A percentile compares a stretch with the other conserved stretches of the same genome.
Evolutionary conservation across 53 echinoderm and acorn worm genomes (phyloP).

Genomic region (Patiria pectinifera): DNA sequence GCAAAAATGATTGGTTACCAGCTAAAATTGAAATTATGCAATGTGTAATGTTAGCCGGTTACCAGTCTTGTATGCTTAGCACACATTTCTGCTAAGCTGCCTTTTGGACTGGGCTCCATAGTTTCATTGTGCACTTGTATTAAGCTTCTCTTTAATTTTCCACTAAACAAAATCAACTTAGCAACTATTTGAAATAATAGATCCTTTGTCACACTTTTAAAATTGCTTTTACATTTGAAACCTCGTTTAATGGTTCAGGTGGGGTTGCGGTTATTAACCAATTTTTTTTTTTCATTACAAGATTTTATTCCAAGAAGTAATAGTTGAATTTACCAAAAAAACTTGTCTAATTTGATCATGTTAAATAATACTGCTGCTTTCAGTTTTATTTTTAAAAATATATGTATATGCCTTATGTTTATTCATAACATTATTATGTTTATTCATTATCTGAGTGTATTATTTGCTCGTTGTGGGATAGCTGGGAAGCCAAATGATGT

Average conservation of each 20-base stretch:
- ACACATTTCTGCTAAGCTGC: background rate
- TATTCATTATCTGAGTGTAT: constrained; percentile 61
- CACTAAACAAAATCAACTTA: background rate
- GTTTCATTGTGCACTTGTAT: background rate
- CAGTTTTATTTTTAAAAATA: background rate
- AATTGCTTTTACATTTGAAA: background rate
- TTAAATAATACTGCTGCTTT: constrained; percentile 13
- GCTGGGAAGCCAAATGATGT: constrained; percentile 8
- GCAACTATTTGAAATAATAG: background rate
- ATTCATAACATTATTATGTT: constrained; percentile 37
- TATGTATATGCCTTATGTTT: background rate
- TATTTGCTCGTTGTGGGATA: constrained; percentile 34
- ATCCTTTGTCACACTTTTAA: background rate
- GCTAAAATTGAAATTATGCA: background rate
- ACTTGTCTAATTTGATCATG: background rate
- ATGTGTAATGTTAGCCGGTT: background rate
- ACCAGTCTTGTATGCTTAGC: background rate
- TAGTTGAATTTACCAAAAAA: background rate
- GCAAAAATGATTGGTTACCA: background rate
- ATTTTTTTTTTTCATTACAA: background rate
- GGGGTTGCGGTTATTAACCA: background rate
- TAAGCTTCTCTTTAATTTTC: background rate
- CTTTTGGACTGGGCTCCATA: background rate
- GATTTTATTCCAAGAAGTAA: background rate
- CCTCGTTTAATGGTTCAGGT: background rate